Evolutionary conservation across 2,797 vertebrate genomes (phyloP), one percentile per base, ranked within the genome.

Genomic region (Triplophysa yarkandensis): DNA sequence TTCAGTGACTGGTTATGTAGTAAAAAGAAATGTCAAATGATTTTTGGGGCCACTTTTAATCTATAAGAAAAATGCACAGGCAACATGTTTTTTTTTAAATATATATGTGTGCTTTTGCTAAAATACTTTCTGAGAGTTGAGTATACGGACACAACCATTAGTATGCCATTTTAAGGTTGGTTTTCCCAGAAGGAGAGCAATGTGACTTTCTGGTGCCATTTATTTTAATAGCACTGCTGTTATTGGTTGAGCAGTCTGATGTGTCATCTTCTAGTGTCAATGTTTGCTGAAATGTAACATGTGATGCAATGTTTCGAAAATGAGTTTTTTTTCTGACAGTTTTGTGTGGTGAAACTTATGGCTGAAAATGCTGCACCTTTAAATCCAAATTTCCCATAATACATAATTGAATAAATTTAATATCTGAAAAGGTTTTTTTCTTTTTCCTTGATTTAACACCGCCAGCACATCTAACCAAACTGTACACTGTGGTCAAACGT

Each of bases 371-470:
- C 50, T 54, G 50, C 11, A 52, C 50, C 25, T 50, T 63, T 14
- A 52, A 52, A 41, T 10, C 2, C 41, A 17, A 58, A 72, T 9
- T 44, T 52, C 19, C 32, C 54, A 61, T 6, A 2, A 13, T 39
- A 30, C 50, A 28, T 4, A 32, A 10, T 4, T 55, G 48, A 73
- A 74, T 74, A 74, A 74, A 74, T 14, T 21, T 58, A 27, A 48
- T 36, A 39, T 6, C 50, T 57, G 19, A 67, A 58, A 64, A 41
- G 4, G 11, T 13, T 19, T 5, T 63, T 7, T 46, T 52, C 44
- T 30, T 67, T 32, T 70, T 63, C 52, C 43, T 30, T 13, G 11
- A 9, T 36, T 36, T 36, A 43, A 4, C 32, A 32, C 7, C 9
- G 46, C 14, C 19, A 30, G 25, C 25, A 60, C 8, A n/a, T 5